Conservation (phyloP, 2,888 invertebrate genomes). For the Alviniconcha strummeri region DNA sequence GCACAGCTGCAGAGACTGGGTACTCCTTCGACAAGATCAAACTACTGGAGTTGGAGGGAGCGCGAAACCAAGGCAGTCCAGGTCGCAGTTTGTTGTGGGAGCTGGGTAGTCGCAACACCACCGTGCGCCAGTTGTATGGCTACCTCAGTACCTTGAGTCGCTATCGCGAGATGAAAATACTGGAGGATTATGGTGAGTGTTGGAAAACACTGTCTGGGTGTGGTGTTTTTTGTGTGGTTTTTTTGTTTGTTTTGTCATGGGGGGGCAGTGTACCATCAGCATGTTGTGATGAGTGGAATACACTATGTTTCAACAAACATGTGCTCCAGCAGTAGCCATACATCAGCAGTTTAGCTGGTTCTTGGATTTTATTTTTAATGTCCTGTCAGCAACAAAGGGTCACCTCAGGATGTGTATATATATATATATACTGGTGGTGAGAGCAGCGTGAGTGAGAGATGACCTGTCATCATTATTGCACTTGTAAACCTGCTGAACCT, state of each 20-base stretch:
- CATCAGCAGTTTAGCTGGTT: no score
- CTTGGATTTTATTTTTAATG: no score
- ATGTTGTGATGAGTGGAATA: no score
- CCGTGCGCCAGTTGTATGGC: slow-evolving; percentile 53
- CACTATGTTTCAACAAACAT: no score
- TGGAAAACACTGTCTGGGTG: background rate
- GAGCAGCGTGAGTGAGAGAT: no score
- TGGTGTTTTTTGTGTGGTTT: background rate
- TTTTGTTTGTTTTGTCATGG: background rate
- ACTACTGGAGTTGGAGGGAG: slow-evolving; percentile 51
- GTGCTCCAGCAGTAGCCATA: no score
- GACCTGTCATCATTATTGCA: no score
- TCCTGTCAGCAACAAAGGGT: no score
- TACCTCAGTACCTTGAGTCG: slow-evolving; percentile 50
- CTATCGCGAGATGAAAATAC: slow-evolving; percentile 55
- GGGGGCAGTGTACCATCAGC: background rate
- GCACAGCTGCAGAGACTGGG: slow-evolving; percentile 55
- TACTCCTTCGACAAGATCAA: slow-evolving; percentile 55
- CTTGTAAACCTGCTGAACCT: no score
- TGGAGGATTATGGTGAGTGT: slow-evolving; percentile 57
- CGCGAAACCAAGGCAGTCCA: slow-evolving; percentile 54
- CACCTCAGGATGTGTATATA: no score
- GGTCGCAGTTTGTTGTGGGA: slow-evolving; percentile 57
- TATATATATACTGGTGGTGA: no score
- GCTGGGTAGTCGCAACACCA: slow-evolving; percentile 57